Percentiles rank a stretch among this genome's conserved stretches.
Conservation (phyloP, 30 jellyfish, hydroid and myxozoan species). For the Aurelia sp. region DNA sequence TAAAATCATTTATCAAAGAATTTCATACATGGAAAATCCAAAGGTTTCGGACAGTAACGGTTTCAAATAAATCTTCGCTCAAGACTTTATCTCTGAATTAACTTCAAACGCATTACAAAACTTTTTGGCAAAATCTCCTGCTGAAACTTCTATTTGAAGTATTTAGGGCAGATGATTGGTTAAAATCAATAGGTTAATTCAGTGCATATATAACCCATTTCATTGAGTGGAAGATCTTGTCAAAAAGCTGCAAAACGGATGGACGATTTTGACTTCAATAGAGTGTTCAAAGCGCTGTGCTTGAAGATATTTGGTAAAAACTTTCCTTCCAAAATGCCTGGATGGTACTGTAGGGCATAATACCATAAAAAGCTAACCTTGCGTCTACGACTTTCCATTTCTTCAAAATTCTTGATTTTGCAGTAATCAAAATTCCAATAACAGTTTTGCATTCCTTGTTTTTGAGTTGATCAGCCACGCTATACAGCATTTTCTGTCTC, state of each 20-base stretch:
- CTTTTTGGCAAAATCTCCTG: too few relatives aligned
- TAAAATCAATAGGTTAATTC: background rate
- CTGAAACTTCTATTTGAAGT: too few relatives aligned
- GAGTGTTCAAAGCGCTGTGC: background rate
- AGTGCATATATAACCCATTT: background rate
- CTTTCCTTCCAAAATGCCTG: background rate
- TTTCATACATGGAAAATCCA: too few relatives aligned
- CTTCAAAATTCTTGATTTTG: constrained; percentile 82
- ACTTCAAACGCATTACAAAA: too few relatives aligned
- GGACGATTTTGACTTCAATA: background rate
- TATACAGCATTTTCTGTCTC: constrained; percentile 57
- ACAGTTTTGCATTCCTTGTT: constrained; percentile 82
- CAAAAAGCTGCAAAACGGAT: background rate
- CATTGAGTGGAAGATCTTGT: background rate
- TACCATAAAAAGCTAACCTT: constrained; percentile 1
- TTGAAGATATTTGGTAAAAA: background rate
- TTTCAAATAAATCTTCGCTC: too few relatives aligned
- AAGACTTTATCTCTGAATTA: too few relatives aligned
- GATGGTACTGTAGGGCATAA: background rate
- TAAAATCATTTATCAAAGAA: too few relatives aligned
- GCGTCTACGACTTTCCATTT: constrained; percentile 88
- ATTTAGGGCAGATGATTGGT: background rate
- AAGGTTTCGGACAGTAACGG: too few relatives aligned
- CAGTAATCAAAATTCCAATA: constrained; percentile 71
- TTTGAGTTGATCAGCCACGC: constrained; percentile 81